A percentile compares a stretch with the other conserved stretches of the same genome.
phyloP scores from a whole-genome alignment of 2,888 invertebrate species.

The Agriopis aurantiaria region DNA sequence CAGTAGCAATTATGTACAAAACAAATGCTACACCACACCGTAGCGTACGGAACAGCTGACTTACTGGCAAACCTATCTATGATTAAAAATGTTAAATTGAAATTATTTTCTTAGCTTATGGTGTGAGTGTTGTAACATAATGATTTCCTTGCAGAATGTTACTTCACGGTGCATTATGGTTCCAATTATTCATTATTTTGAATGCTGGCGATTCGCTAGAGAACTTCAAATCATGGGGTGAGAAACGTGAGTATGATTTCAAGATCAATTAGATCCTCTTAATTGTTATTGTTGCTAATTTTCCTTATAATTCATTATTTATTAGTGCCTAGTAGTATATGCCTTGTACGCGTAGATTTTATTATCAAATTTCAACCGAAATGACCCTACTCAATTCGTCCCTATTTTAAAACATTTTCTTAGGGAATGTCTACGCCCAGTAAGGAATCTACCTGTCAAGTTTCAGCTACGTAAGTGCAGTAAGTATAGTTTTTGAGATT shows the following conservation, averaged over 20 bases:
- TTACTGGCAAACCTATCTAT: slow-evolving; percentile 5
- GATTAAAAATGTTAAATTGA: slow-evolving; percentile 28
- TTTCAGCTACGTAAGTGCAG: no score
- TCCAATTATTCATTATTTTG: slow-evolving; percentile 60
- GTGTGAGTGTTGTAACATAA: slow-evolving; percentile 4
- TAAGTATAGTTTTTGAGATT: no score
- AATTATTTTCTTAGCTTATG: slow-evolving; percentile 18
- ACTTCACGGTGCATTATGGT: slow-evolving; percentile 52
- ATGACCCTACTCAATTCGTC: no score
- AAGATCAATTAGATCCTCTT: neutral
- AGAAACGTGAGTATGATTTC: slow-evolving; percentile 66
- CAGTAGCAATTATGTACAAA: no score
- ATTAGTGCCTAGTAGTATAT: neutral
- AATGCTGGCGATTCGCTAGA: slow-evolving; percentile 58
- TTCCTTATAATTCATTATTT: neutral
- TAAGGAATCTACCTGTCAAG: no score
- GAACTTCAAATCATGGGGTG: slow-evolving; percentile 60
- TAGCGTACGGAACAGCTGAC: slow-evolving; percentile 4
- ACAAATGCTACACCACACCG: no score
- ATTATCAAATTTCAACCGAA: no score
- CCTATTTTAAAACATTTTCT: no score
- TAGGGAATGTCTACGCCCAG: no score
- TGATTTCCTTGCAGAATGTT: slow-evolving; percentile 62
- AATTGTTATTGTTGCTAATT: neutral
- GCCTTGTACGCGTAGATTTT: no score